A percentile compares a stretch with the other conserved stretches of the same genome.
Evolutionary conservation across 2,797 vertebrate species (phyloP).

Genomic region (Ctenosaura bakeri): DNA sequence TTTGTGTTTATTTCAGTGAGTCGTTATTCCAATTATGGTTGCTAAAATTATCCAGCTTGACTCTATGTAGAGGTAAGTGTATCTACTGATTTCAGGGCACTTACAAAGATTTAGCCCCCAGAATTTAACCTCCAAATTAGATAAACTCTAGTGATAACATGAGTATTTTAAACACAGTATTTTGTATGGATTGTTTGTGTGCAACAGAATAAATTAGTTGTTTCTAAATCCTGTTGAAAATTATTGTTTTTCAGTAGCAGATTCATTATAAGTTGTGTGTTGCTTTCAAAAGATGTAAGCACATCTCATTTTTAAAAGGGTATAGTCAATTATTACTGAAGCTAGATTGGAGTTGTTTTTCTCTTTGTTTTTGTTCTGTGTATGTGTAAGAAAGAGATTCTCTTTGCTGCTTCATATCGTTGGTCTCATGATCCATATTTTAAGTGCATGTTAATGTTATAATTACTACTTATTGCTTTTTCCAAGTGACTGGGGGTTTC

Average conservation of each 20-base stretch:
- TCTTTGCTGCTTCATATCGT: conserved; percentile 38
- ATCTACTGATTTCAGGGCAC: neutral
- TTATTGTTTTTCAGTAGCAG: neutral
- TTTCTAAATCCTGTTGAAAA: neutral
- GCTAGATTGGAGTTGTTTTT: neutral
- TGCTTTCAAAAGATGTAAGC: neutral
- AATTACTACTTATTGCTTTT: conserved; percentile 31
- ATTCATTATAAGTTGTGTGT: no score
- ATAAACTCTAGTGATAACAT: neutral
- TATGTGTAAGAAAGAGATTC: neutral
- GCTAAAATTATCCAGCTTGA: neutral
- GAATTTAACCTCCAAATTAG: neutral
- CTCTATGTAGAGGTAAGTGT: neutral
- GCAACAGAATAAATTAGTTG: neutral
- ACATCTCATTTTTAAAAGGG: neutral
- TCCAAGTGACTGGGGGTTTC: conserved; percentile 29
- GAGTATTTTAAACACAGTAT: neutral
- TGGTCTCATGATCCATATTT: conserved; percentile 48
- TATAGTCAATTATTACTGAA: neutral
- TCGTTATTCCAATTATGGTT: neutral
- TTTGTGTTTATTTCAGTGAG: neutral
- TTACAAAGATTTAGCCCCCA: neutral
- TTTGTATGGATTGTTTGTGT: neutral
- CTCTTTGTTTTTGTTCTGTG: neutral
- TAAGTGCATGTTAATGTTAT: conserved; percentile 41